Percentiles rank a stretch among this genome's conserved stretches.
These are phyloP conservation scores for Bubalus kerabau DNA, from an alignment of 2,113 vertebrate genomes.

Conservation along the genomic window DNA sequence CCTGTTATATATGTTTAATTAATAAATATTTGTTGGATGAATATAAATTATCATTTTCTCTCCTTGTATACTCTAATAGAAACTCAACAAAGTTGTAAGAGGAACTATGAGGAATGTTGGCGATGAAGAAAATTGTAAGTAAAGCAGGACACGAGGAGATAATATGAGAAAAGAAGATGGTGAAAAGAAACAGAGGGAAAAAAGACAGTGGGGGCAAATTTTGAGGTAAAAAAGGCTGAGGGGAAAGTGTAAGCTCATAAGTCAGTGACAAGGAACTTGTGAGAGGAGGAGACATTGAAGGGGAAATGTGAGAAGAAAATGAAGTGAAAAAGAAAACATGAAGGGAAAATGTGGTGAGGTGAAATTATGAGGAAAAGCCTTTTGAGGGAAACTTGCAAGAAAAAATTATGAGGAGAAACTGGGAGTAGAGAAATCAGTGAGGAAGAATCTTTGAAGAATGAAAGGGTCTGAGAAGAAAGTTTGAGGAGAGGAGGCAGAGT, in stretches of 20 bases:
- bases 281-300: neutral
- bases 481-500: neutral
- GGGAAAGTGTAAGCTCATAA: neutral
- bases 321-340: neutral
- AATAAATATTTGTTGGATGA: neutral
- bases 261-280: neutral
- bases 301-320: neutral
- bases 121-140: neutral
- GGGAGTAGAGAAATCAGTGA: neutral
- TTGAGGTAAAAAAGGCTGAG: neutral
- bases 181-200: neutral
- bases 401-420: neutral
- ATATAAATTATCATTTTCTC: neutral
- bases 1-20: neutral
- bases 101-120: neutral
- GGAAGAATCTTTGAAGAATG: neutral
- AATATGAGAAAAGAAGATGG: neutral
- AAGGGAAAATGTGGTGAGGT: neutral
- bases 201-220: neutral
- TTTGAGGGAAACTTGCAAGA: neutral
- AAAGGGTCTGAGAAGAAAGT: neutral
- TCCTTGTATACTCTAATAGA: neutral
- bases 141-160: neutral
- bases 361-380: neutral
- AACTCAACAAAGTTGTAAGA: neutral